A percentile compares a stretch with the other conserved stretches of the same genome.
Evolutionary conservation across 2,888 invertebrate genomes (phyloP).

Genomic region (Andrena bucephala): DNA sequence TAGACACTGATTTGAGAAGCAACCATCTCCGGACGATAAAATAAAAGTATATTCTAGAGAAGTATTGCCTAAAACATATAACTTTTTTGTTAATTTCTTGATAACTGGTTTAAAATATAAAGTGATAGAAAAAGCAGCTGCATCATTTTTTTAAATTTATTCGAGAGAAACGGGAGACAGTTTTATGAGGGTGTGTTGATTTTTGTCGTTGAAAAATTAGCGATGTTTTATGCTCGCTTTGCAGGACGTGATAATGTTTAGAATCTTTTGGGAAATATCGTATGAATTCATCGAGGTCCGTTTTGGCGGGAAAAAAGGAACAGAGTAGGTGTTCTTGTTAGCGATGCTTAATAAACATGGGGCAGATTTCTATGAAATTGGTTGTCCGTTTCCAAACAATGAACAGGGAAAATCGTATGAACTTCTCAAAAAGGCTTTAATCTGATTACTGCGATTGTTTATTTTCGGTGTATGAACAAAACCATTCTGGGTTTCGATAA

Average conservation of each 20-base stretch:
- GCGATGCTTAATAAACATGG: constrained; percentile 1
- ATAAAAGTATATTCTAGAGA: too few relatives aligned
- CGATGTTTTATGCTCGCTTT: neutral
- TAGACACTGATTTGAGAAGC: too few relatives aligned
- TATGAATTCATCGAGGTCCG: neutral
- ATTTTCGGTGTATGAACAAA: neutral
- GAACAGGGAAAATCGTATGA: neutral
- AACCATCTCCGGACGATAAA: too few relatives aligned
- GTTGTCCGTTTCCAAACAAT: neutral
- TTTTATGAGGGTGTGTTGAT: neutral
- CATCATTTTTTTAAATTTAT: neutral
- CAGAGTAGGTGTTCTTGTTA: neutral
- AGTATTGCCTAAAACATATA: neutral
- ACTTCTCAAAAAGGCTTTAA: neutral
- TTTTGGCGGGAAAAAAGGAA: neutral
- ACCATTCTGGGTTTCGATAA: neutral
- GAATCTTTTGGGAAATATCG: neutral
- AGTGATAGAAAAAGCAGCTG: neutral
- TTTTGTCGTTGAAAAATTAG: neutral
- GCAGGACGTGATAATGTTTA: neutral
- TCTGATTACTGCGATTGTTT: neutral
- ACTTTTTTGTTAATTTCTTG: neutral
- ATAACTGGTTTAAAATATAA: neutral
- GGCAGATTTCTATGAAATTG: neutral
- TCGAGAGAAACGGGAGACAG: neutral